Evolutionary conservation across 1,140 invertebrate species (phyloP), one percentile per base, ranked within the genome.

Genomic region (Zelostemma sp.): DNA sequence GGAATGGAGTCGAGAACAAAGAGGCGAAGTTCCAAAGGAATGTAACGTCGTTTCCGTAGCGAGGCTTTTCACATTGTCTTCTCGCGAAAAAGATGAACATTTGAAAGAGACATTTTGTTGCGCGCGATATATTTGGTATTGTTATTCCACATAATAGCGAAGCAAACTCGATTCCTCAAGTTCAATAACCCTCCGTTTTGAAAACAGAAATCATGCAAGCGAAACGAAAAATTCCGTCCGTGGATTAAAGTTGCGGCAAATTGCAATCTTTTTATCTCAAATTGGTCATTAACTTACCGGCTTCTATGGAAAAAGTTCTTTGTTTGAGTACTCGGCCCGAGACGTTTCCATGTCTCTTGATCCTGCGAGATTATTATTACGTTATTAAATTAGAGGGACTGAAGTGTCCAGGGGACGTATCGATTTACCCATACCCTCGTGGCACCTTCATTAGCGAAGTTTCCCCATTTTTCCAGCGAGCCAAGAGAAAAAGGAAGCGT

Each of bases 1-100:
- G 63, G 59, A 69, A 60, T 51, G 60, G 56, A 60, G 56, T 41
- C 59, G 18, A 53, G 60, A 60, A 64, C 60, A 64, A 69, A 69
- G 67, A 38, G 56, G 49, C 25, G 46, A 69, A 60, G 43, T 69
- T 64, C 25, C 38, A 53, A 46, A 40, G 21, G 56, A 64, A 64
- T 56, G 51, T 60, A 69, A 64, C 43, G 55, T 68, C 43, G 54
- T 68, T 68, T 68, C 65, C 41, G 58, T 48, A 46, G 33, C 57
- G 58, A 66, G 58, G 46, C 45, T 54, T 17, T 68, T 68, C 62
- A 57, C 61, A 57, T 62, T 58, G 53, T 57, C 54, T 68, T 18
- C 17, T 51, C 31, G 18, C 51, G 53, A 57, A 61, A 62, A 67
- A n/a, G n/a, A n/a, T 61, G 53, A 61, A 51, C 58, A 33, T 38